Evolutionary conservation across 2,797 vertebrate genomes (phyloP).

Genomic region (Anisognathus igniventris): DNA sequence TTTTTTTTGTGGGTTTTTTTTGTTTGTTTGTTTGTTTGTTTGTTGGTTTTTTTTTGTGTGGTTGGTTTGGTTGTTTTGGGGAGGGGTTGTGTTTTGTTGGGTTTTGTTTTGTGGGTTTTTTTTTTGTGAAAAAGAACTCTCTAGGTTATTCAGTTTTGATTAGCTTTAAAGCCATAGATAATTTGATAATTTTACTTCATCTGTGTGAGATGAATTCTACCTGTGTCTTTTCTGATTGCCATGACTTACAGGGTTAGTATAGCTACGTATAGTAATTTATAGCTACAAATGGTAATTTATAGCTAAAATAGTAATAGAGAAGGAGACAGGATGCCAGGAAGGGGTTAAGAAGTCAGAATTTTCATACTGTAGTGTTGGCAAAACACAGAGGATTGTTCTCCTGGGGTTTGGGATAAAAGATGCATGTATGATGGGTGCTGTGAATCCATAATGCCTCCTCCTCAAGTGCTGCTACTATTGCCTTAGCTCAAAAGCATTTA

Average conservation of each 20-base stretch:
- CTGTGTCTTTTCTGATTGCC: not conserved
- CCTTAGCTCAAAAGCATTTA: conserved; percentile 8
- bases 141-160: not conserved
- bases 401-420: not conserved
- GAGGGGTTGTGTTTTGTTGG: not conserved
- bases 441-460: not conserved
- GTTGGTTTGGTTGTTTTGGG: too few relatives aligned
- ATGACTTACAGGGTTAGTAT: not conserved
- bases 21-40: not conserved
- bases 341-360: not conserved
- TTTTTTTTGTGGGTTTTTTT: too few relatives aligned
- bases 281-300: not conserved
- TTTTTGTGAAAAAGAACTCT: not conserved
- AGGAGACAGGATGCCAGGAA: not conserved
- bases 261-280: not conserved
- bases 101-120: too few relatives aligned
- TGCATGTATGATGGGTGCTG: not conserved
- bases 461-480: conserved; percentile 22
- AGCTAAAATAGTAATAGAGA: not conserved
- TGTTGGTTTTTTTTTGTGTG: too few relatives aligned
- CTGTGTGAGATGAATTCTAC: not conserved
- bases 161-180: not conserved
- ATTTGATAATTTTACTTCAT: not conserved
- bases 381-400: not conserved
- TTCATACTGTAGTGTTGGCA: not conserved